A percentile compares a stretch with the other conserved stretches of the same genome.
phyloP scores from a whole-genome alignment of 2,888 invertebrate species.

The Epirrita christyi region DNA sequence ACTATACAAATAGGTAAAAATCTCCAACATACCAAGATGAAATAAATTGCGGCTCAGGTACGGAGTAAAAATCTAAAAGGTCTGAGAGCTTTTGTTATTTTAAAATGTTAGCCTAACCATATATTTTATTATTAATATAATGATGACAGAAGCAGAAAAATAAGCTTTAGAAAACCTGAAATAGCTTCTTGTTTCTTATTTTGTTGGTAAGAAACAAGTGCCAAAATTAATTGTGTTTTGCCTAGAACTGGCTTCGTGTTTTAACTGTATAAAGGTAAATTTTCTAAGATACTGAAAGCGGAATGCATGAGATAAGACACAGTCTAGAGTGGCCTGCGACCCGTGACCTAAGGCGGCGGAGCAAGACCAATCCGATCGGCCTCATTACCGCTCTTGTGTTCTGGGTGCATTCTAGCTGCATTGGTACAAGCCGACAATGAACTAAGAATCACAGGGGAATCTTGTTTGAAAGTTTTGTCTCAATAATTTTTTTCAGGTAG shows the following conservation, averaged over 20 bases:
- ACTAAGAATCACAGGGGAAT: background rate
- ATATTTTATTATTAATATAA: too few species aligned
- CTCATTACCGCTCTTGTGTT: slow-evolving; percentile 59
- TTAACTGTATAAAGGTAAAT: slow-evolving; percentile 16
- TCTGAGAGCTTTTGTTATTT: too few species aligned
- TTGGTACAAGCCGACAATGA: slow-evolving; percentile 17
- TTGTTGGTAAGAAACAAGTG: too few species aligned
- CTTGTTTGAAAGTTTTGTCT: background rate
- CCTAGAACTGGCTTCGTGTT: background rate
- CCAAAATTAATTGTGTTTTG: background rate
- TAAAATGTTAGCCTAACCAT: too few species aligned
- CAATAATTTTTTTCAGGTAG: too few species aligned
- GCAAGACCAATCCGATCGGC: slow-evolving; percentile 69
- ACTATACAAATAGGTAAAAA: too few species aligned
- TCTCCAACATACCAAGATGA: too few species aligned
- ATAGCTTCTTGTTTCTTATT: background rate
- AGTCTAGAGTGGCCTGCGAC: slow-evolving; percentile 51
- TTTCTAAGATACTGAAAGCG: slow-evolving; percentile 25
- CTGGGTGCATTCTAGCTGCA: slow-evolving; percentile 43
- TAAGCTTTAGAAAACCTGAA: background rate
- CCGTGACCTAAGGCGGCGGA: slow-evolving; percentile 62
- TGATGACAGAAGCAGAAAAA: too few species aligned
- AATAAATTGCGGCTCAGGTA: too few species aligned
- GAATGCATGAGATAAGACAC: slow-evolving; percentile 33
- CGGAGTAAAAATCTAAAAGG: too few species aligned